Conservation (phyloP, 2,888 invertebrate genomes). For the Hyalella azteca region DNA sequence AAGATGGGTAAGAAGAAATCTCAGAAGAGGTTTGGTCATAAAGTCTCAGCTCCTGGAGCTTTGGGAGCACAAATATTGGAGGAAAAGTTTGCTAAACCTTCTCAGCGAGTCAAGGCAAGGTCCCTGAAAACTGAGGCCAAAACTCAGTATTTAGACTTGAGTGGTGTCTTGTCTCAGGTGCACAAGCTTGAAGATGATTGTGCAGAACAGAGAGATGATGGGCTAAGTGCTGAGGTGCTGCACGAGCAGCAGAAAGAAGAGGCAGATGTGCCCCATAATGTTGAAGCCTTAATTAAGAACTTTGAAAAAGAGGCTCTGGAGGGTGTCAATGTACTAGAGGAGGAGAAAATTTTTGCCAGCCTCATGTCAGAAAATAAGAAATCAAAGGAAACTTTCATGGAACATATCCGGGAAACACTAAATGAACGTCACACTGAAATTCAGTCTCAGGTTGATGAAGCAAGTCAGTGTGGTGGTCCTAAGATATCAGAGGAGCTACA, state of each 20-base stretch:
- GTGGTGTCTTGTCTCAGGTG: not conserved
- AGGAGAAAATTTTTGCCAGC: slow-evolving; percentile 86
- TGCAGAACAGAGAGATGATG: not conserved
- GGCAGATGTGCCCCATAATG: slow-evolving; percentile 20
- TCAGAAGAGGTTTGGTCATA: slow-evolving; percentile 29
- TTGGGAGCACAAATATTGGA: slow-evolving; percentile 23
- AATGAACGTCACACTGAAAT: slow-evolving; percentile 91
- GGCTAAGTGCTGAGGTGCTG: no score
- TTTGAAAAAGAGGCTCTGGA: slow-evolving; percentile 18
- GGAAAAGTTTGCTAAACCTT: slow-evolving; percentile 25
- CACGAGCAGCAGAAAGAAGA: not conserved
- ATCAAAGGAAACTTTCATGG: slow-evolving; percentile 78
- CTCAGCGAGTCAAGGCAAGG: slow-evolving; percentile 19
- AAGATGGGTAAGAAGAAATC: slow-evolving; percentile 13
- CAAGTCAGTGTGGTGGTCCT: slow-evolving; percentile 58
- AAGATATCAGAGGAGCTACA: slow-evolving; percentile 71
- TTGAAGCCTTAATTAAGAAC: slow-evolving; percentile 12
- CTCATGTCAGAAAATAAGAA: slow-evolving; percentile 75
- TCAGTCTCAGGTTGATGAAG: slow-evolving; percentile 83
- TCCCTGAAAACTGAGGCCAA: not conserved
- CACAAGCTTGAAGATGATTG: slow-evolving; percentile 4
- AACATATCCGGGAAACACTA: slow-evolving; percentile 90
- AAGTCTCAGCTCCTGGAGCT: not conserved
- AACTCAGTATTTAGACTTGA: slow-evolving; percentile 15
- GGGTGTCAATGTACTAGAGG: slow-evolving; percentile 75